Conservation (phyloP, 2,888 invertebrate genomes). For the Amphipyra tragopoginis region DNA sequence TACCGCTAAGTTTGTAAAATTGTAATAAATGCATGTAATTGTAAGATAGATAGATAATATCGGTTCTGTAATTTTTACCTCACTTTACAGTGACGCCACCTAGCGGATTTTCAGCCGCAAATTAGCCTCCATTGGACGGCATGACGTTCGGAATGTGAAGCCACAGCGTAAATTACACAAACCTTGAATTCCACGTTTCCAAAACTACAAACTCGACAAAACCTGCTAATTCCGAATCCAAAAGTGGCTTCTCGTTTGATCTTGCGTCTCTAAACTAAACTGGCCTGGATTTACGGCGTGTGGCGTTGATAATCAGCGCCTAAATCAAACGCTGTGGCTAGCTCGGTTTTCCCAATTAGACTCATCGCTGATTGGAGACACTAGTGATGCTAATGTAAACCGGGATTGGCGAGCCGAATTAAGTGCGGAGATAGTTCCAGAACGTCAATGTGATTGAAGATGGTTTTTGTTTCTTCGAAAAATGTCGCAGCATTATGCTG, state of each 20-base stretch:
- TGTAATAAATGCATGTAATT: no score
- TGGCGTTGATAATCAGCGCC: constrained; percentile 48
- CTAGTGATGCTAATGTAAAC: constrained; percentile 39
- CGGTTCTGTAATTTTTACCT: no score
- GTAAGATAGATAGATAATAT: no score
- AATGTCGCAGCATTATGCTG: no score
- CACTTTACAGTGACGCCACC: no score
- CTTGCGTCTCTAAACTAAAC: constrained; percentile 25
- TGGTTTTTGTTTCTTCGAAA: no score
- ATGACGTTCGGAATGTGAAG: no score
- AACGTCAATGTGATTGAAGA: no score
- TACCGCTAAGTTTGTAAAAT: no score
- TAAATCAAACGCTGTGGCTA: constrained; percentile 50
- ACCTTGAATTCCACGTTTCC: background rate
- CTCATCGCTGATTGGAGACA: constrained; percentile 55
- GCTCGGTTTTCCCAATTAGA: constrained; percentile 54
- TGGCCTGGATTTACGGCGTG: constrained; percentile 24
- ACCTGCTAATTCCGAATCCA: constrained; percentile 27
- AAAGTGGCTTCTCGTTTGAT: constrained; percentile 32
- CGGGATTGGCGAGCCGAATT: constrained; percentile 17
- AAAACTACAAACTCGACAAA: constrained; percentile 6
- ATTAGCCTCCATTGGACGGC: no score
- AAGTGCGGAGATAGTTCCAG: no score
- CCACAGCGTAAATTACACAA: background rate
- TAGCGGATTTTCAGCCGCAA: no score